These are phyloP conservation scores for Lagocephalus sceleratus DNA, from an alignment of 2,797 vertebrate genomes.

Conservation along the genomic window DNA sequence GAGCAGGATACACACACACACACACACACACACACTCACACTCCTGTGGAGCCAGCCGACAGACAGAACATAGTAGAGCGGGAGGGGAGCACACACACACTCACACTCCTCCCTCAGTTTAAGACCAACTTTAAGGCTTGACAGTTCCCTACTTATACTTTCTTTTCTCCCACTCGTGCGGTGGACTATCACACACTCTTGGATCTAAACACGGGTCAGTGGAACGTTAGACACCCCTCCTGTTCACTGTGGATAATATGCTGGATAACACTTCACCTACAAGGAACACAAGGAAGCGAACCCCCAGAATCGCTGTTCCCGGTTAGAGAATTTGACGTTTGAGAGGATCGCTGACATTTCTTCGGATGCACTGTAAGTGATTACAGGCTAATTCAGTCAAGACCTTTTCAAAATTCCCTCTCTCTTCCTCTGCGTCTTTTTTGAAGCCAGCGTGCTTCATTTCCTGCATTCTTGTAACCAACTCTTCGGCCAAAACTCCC, in stretches of 20 bases:
- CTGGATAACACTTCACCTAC: slow-evolving; percentile 40
- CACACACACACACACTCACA: slow-evolving; percentile 30
- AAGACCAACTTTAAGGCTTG: slow-evolving; percentile 36
- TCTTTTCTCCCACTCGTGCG: slow-evolving; percentile 22
- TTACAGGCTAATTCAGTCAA: neutral
- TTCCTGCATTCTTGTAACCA: slow-evolving; percentile 50
- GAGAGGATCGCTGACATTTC: neutral
- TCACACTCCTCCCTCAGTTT: slow-evolving; percentile 46
- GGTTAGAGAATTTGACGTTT: slow-evolving; percentile 49
- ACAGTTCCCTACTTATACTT: slow-evolving; percentile 41
- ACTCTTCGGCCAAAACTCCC: slow-evolving; percentile 43
- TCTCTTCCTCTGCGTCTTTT: slow-evolving; percentile 17
- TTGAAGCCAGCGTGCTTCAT: slow-evolving; percentile 31
- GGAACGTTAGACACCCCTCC: slow-evolving; percentile 6
- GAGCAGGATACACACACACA: slow-evolving; percentile 46
- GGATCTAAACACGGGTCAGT: slow-evolving; percentile 43
- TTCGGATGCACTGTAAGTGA: neutral
- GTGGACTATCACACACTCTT: slow-evolving; percentile 17
- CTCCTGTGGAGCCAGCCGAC: slow-evolving; percentile 42
- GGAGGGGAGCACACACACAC: slow-evolving; percentile 31
- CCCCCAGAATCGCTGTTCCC: slow-evolving; percentile 14
- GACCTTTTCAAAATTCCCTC: slow-evolving; percentile 54
- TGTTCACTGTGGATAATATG: slow-evolving; percentile 57
- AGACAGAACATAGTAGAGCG: slow-evolving; percentile 39
- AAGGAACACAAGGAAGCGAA: slow-evolving; percentile 41